phyloP scores from a whole-genome alignment of 2,797 vertebrate species.

The Thunnus albacares region DNA sequence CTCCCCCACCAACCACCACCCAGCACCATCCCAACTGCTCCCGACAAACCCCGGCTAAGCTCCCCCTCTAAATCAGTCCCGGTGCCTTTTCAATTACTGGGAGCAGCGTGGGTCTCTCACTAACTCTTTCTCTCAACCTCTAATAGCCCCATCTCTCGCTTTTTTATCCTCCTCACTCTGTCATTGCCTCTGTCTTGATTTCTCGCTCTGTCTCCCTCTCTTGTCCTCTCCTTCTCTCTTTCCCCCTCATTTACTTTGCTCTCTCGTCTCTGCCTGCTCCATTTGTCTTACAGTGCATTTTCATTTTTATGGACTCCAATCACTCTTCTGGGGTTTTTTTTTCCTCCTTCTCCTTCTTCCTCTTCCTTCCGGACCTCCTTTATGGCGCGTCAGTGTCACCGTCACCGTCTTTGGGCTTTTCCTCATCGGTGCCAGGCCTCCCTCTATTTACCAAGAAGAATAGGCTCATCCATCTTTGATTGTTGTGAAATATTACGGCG shows the following conservation, averaged over 20 bases:
- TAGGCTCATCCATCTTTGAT: conserved; percentile 82
- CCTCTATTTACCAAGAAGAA: conserved; percentile 75
- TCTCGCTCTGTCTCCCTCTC: conserved; percentile 55
- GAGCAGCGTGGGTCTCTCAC: conserved; percentile 65
- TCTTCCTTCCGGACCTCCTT: background rate
- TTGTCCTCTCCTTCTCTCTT: conserved; percentile 56
- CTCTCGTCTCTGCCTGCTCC: conserved; percentile 55
- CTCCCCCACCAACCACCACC: conserved; percentile 8
- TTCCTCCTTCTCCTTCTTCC: background rate
- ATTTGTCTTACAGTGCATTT: conserved; percentile 75
- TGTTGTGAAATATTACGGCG: conserved; percentile 82
- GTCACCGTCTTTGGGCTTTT: conserved; percentile 55
- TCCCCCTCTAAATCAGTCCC: conserved; percentile 74
- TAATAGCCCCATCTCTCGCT: conserved; percentile 58
- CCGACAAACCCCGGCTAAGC: conserved; percentile 59
- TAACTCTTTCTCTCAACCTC: conserved; percentile 61
- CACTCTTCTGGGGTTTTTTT: conserved; percentile 50
- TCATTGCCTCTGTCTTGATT: conserved; percentile 53
- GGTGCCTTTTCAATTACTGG: conserved; percentile 76
- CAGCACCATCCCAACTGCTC: conserved; percentile 1
- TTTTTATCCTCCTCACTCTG: conserved; percentile 52
- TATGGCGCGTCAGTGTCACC: conserved; percentile 45
- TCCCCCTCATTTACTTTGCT: conserved; percentile 67
- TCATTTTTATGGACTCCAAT: conserved; percentile 75
- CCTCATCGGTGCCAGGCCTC: conserved; percentile 53